Evolutionary conservation across 2,113 vertebrate genomes (phyloP), one percentile per base, ranked within the genome.

Genomic region (Chiloscyllium plagiosum): DNA sequence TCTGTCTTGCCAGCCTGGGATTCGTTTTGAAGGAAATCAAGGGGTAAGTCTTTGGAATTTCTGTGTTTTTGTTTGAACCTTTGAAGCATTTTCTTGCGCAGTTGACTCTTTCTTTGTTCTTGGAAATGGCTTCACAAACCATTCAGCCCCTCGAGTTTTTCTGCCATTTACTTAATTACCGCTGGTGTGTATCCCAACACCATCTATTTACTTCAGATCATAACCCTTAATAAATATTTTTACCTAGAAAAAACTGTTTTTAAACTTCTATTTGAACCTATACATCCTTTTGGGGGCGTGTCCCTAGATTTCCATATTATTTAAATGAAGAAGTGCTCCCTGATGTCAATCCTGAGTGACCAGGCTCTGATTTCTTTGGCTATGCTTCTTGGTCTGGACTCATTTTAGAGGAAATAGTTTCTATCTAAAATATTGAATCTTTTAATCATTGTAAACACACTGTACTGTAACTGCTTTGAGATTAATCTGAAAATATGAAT

Each of bases 11-110:
- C 98, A 97, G 96, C 99, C 99, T 5, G 97, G 98, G 10, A 99
- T 99, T 97, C 98, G 98, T 96, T 99, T 99, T 97, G 98, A 98
- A 98, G 99, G 98, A 97, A 99, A 97, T 97, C 98, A 99, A 98
- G 99, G 99, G 98, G 99, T 99, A 97, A 99, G 99, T 98, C 66
- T 42, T 72, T 95, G 42, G 42, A 95, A 70, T 70, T 6, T 72
- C 15, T 72, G 42, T 95, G 24, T 65, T 72, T 70, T 47, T 72
- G 37, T 72, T 50, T 89, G 50, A 22, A 29, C 52, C 26, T 95
- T 50, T 72, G 37, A 19, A 72, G 26, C 33, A 33, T 94, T 24
- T 94, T 50, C 19, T 47, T 72, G 33, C 10, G 3, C 13, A 13
- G 8, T 72, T 95, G 37, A 37, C 42, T 17, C 26, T 61, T 26